Evolutionary conservation across 1,140 invertebrate genomes (phyloP).

Genomic region (Ceratina calcarata): DNA sequence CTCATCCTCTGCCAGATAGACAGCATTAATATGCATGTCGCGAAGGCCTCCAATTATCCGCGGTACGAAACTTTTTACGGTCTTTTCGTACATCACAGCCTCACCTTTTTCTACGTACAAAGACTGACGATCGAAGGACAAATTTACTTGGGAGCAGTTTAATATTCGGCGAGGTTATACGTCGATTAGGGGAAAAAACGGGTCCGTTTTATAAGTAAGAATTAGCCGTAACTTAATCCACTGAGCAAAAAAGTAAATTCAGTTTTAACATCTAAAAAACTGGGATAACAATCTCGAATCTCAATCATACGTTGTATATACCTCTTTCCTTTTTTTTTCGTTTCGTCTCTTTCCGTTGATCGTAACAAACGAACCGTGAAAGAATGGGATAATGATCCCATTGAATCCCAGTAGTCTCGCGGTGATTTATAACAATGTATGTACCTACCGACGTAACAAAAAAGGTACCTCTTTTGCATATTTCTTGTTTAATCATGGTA

Average conservation of each 20-base stretch:
- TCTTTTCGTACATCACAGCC: constrained; percentile 10
- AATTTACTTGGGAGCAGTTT: neutral
- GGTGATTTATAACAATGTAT: neutral
- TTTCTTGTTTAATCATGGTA: neutral
- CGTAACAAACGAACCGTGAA: too few relatives aligned
- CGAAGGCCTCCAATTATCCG: constrained; percentile 54
- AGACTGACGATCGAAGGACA: neutral
- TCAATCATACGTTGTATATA: neutral
- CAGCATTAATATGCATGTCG: constrained; percentile 63
- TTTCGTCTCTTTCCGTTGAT: too few relatives aligned
- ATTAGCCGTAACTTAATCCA: neutral
- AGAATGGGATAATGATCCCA: too few relatives aligned
- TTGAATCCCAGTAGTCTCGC: too few relatives aligned
- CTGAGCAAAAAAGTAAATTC: neutral
- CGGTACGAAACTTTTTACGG: constrained; percentile 38
- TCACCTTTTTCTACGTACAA: neutral
- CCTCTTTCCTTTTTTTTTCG: too few relatives aligned
- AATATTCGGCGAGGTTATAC: too few relatives aligned
- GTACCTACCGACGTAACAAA: too few relatives aligned
- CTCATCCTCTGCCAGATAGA: constrained; percentile 30
- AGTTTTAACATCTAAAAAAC: neutral
- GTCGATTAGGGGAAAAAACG: neutral
- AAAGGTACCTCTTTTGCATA: neutral
- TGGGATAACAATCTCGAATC: neutral
- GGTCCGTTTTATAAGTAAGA: neutral